Evolutionary conservation across 2,797 vertebrate genomes (phyloP), one percentile per base, ranked within the genome.

Genomic region (Onychomys leucogaster): DNA sequence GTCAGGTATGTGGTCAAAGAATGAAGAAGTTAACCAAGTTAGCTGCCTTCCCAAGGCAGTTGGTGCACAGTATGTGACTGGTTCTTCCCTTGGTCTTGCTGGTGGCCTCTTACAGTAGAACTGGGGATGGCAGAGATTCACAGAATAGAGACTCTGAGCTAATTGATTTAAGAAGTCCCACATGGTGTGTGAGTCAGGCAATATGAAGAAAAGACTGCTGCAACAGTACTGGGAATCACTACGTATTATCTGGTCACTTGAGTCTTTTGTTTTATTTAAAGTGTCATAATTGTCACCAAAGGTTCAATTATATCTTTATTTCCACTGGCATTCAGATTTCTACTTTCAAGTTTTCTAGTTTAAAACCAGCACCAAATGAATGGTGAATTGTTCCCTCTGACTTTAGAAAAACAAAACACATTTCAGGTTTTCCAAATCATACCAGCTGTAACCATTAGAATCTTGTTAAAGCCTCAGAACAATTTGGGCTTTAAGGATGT

Each of bases 381-480:
- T 43, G 27, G 19, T 16, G 19, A 93, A 77, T 10, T 41, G 29
- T 49, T 93, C 4, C 8, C 27, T 21, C 27, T 25, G 69, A 78
- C n/a, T 43, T 90, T 43, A 49, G n/a, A 78, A 78, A 75, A 14
- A 43, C 41, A 86, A 43, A 46, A 61, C 43, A 92, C 13, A 41
- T 89, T 12, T 84, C 57, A 92, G 17, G 78, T 90, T 96, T 63
- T 93, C 80, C n/a, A 88, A 88, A 61, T 81, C 37, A 78, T 57
- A 81, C 23, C 10, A 89, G 46, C 17, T 29, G 2, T 34, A 84
- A 88, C 59, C 67, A 63, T 78, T 1, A 77, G 37, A 41, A 81
- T 94, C n/a, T 77, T 94, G 23, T 76, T 55, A 93, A 91, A 94
- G 69, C 37, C 43, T 49, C 43, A 34, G 11, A 34, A 73, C 61